phyloP scores from a whole-genome alignment of 2,888 invertebrate species.

The Uloborus plumipes region DNA sequence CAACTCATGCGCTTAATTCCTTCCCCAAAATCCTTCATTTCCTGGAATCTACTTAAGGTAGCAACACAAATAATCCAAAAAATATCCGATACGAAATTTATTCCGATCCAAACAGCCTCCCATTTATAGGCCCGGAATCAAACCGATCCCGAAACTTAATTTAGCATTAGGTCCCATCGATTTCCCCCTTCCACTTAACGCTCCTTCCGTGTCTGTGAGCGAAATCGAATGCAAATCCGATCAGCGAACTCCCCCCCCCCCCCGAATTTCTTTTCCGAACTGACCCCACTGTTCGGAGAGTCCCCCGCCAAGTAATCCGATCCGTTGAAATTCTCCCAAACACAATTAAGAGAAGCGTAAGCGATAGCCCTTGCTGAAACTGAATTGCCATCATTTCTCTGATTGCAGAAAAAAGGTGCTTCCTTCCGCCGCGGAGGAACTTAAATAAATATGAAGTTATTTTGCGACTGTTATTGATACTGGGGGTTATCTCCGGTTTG shows the following conservation, averaged over 20 bases:
- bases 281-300: background rate
- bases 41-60: no score
- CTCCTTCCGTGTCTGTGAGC: conserved; percentile 1
- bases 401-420: background rate
- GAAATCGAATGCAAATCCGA: conserved; percentile 7
- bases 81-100: no score
- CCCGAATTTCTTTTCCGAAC: background rate
- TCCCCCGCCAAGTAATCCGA: conserved; percentile 15
- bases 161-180: background rate
- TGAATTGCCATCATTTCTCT: conserved; percentile 1
- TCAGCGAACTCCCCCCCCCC: background rate
- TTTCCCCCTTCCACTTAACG: background rate
- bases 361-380: conserved; percentile 26
- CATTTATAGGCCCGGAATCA: no score
- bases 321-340: conserved; percentile 25
- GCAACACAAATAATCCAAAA: no score
- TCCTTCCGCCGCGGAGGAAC: no score
- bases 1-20: no score
- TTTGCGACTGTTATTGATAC: no score
- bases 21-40: no score
- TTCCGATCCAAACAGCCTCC: no score
- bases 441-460: no score
- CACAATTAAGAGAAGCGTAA: conserved; percentile 50
- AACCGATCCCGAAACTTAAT: no score
- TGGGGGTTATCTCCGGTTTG: no score